Conservation (phyloP, 2,888 invertebrate genomes). For the Lathronympha strigana region DNA sequence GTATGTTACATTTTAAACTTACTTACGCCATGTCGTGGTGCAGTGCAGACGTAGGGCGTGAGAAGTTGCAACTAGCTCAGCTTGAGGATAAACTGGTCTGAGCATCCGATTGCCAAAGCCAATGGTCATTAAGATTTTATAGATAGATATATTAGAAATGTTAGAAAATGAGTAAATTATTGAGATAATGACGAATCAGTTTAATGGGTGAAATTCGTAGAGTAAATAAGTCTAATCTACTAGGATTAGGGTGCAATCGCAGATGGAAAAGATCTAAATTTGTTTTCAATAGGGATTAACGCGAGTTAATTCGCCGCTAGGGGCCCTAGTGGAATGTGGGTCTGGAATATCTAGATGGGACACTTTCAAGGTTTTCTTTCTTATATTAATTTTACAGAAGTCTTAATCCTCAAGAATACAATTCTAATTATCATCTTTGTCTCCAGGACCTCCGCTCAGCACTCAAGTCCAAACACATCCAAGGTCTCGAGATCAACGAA, state of each 20-base stretch:
- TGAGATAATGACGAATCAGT: too few species aligned
- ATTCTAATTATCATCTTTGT: conserved; percentile 43
- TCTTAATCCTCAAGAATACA: not conserved
- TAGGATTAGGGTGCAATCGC: too few species aligned
- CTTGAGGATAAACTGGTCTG: conserved; percentile 7
- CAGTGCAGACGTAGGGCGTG: conserved; percentile 19
- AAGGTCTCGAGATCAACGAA: conserved; percentile 83
- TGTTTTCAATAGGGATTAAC: too few species aligned
- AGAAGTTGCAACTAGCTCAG: conserved; percentile 9
- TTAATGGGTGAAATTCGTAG: too few species aligned
- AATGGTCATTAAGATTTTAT: too few species aligned
- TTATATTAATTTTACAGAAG: too few species aligned
- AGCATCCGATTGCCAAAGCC: conserved; percentile 12
- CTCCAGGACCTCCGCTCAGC: conserved; percentile 81
- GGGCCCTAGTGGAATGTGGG: too few species aligned
- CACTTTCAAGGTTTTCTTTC: too few species aligned
- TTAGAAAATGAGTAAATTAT: not conserved
- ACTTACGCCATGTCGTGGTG: conserved; percentile 23
- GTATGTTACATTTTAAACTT: conserved; percentile 33
- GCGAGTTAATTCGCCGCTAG: too few species aligned
- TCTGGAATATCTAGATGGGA: too few species aligned
- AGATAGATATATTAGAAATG: not conserved
- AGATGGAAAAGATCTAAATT: too few species aligned
- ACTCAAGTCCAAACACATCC: conserved; percentile 82
- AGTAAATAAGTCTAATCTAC: too few species aligned